Evolutionary conservation across 2,888 invertebrate genomes (phyloP), one percentile per base, ranked within the genome.

Genomic region (Lydus trimaculatus): DNA sequence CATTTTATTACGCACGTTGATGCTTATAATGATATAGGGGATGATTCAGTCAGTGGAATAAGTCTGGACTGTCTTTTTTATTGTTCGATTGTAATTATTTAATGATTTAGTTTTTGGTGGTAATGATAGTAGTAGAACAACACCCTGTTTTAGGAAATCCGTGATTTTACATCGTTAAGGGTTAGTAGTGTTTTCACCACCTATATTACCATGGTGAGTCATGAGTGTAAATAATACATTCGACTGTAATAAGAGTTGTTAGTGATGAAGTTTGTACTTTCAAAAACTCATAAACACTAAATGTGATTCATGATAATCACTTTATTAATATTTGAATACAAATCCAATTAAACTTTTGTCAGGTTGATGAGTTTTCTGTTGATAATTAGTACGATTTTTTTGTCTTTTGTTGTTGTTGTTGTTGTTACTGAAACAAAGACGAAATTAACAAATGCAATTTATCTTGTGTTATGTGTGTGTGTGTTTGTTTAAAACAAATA

Each of bases 131-230:
- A 36, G 39, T 43, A 11, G 6, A n/a, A 25, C 25, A 56, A 25
- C 56, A 56, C 56, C 56, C 56, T 56, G 66, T 43, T 68, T 71
- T 69, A 63, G 64, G 63, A 58, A 64, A 63, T 74, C 74, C 78
- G 79, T 79, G 79, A 79, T 76, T 74, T 74, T 66, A 69, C 69
- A 72, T 72, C 77, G 77, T 79, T 76, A 78, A 73, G 66, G 67
- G 48, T 43, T 43, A 20, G 66, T 67, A 73, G 68, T 67, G 71
- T 70, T 75, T 71, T 75, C 73, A 70, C 68, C 79, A 78, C 78
- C 77, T 76, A 77, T 74, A 77, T 78, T 79, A 78, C 79, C 79
- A 76, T 75, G 52, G 79, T 79, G 79, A 79, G 73, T 78, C 79
- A 79, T 79, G 77, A 78, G 72, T 68, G 73, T 79, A 76, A 79